Evolutionary conservation across 2,113 vertebrate genomes (phyloP).

Genomic region (Gila orcuttii): DNA sequence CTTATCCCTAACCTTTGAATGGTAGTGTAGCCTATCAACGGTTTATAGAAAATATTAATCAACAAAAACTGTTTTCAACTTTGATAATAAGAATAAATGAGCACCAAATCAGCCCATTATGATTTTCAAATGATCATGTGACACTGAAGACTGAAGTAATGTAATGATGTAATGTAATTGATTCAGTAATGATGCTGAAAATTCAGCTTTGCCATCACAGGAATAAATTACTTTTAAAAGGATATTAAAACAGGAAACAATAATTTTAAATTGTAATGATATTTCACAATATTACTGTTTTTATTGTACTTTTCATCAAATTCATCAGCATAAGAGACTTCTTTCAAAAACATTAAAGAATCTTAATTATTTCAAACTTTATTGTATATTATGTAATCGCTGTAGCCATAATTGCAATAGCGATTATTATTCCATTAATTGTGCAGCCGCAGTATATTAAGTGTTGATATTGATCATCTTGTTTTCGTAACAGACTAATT

Average conservation of each 20-base stretch:
- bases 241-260: neutral
- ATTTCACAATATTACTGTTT: neutral
- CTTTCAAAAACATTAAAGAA: neutral
- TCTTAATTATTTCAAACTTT: neutral
- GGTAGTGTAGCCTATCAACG: no score
- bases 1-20: no score
- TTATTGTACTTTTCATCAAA: neutral
- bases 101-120: neutral
- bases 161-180: no score
- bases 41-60: neutral
- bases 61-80: neutral
- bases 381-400: neutral
- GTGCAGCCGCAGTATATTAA: neutral
- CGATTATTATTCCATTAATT: neutral
- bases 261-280: neutral
- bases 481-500: neutral
- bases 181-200: neutral
- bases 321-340: neutral
- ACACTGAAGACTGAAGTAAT: neutral
- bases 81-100: neutral
- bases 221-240: neutral
- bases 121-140: neutral
- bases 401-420: no score
- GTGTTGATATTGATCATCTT: neutral
- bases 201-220: neutral